phyloP scores from a whole-genome alignment of 1,140 invertebrate species.

The Apocrypta bakeri region DNA sequence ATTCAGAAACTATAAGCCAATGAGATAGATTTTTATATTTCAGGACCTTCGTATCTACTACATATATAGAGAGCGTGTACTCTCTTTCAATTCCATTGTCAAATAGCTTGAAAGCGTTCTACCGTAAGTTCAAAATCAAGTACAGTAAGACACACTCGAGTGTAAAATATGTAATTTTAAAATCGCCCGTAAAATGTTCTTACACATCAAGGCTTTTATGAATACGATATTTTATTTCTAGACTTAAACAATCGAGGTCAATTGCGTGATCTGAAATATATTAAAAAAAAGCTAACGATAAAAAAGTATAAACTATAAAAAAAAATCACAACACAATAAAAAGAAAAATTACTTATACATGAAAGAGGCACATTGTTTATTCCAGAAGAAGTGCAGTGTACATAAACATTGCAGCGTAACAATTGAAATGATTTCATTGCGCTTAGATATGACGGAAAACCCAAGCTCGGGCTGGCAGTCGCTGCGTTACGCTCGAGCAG shows the following conservation, averaged over 20 bases:
- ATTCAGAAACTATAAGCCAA: no score
- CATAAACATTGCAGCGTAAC: constrained; percentile 24
- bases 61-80: no score
- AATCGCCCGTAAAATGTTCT: no score
- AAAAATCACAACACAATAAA: neutral
- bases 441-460: constrained; percentile 38
- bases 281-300: neutral
- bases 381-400: neutral
- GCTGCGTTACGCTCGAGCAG: neutral
- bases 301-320: neutral
- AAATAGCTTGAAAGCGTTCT: neutral
- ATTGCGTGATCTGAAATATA: neutral
- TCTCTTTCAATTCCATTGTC: neutral
- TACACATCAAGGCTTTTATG: no score
- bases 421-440: constrained; percentile 48
- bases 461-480: neutral
- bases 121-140: no score
- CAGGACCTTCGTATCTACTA: no score
- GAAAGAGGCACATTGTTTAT: constrained; percentile 9
- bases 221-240: no score
- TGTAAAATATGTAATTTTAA: no score
- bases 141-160: no score
- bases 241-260: neutral
- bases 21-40: no score
- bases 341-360: no score